A percentile compares a stretch with the other conserved stretches of the same genome.
phyloP scores from a whole-genome alignment of 2,113 vertebrate genomes.

The Oenanthe melanoleuca region DNA sequence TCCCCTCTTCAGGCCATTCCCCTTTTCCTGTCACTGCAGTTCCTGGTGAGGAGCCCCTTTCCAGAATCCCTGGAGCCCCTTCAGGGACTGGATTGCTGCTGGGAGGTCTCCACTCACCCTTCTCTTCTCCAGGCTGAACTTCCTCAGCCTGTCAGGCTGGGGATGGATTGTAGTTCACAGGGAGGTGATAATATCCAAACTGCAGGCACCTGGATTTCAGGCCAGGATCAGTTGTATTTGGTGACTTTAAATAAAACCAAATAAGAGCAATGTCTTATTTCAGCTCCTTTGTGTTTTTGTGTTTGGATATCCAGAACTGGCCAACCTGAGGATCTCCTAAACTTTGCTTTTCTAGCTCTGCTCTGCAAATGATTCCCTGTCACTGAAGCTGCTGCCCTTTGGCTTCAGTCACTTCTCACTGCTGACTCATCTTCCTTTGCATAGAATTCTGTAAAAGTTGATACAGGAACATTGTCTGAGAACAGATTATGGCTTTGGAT shows the following conservation, averaged over 20 bases:
- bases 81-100: not conserved
- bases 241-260: not conserved
- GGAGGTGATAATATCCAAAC: not conserved
- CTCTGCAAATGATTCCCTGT: not conserved
- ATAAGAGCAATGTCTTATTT: not conserved
- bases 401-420: not conserved
- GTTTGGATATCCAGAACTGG: not conserved
- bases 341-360: not conserved
- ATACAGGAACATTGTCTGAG: not conserved
- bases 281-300: not conserved
- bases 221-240: not conserved
- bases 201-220: not conserved
- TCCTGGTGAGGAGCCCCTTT: not conserved
- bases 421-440: constrained; percentile 19
- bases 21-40: not conserved
- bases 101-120: not conserved
- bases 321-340: not conserved
- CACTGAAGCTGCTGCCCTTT: not conserved
- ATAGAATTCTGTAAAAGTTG: not conserved
- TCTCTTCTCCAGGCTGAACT: not conserved
- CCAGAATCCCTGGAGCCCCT: not conserved
- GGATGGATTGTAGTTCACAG: not conserved
- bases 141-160: not conserved
- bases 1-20: not conserved
- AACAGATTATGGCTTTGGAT: not conserved